Base-by-base conservation (phyloP, 2,888 invertebrate genomes). In the Odontothrips loti region DNA sequence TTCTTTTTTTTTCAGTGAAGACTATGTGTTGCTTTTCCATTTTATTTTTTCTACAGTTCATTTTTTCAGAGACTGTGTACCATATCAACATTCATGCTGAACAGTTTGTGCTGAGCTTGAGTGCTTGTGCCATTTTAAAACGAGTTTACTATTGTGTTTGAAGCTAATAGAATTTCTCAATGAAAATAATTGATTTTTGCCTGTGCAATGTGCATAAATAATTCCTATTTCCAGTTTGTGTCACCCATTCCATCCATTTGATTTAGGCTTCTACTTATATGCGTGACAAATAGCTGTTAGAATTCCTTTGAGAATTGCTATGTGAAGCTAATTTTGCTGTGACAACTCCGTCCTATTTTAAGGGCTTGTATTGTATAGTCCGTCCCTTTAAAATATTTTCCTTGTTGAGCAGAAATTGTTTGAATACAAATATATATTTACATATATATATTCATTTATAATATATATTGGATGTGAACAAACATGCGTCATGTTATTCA, bases 291-390 rank as follows among this genome's bases (percentile, higher is more conserved):
- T n/a, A 15, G 17, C 58, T 58, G 58, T 58, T 58, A 20, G 0
- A 17, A 6, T n/a, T 58, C 51, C n/a, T 17, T 58, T 11, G 20
- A 15, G 58, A 58, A 58, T 58, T 6, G 6, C n/a, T 58, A 6
- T 58, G 15, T 20, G n/a, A 17, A 2, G 34, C 34, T 43, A 43
- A 51, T 80, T 80, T 29, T 11, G 23, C 27, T 47, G 58, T 51
- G 80, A 58, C 68, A 15, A 23, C 48, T 79, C 78, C 47, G 58
- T 81, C 79, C 63, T 47, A 75, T 78, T 68, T 47, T 34, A 27
- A 12, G 20, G 15, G 23, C 48, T 48, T 81, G 90, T 90, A 90
- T 90, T 90, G 90, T 90, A 90, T 90, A 90, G 2, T 75, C 27
- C 27, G 27, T 27, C 27, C 23, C n/a, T 75, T 27, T 27, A 27